Evolutionary conservation across 2,113 vertebrate species (phyloP).

Genomic region (Mus musculus): DNA sequence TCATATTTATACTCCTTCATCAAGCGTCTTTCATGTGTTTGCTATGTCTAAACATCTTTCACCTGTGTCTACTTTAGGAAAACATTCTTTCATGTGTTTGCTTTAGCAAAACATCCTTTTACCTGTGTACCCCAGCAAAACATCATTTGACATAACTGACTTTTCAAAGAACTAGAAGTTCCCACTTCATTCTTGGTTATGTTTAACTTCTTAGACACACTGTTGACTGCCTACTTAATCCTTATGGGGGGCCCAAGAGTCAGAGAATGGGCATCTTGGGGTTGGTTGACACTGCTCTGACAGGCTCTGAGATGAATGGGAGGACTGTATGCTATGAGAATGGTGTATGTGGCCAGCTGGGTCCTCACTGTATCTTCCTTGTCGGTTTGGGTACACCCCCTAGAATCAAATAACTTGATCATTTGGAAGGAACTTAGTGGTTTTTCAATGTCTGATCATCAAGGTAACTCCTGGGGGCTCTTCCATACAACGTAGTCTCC

Average conservation of each 20-base stretch:
- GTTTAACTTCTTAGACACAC: background rate
- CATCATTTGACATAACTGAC: too few species aligned
- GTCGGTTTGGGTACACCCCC: background rate
- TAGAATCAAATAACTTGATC: constrained; percentile 14
- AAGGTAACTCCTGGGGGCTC: background rate
- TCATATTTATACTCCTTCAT: too few species aligned
- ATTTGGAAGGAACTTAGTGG: background rate
- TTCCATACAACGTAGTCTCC: background rate
- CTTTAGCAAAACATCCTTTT: too few species aligned
- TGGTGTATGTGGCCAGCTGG: background rate
- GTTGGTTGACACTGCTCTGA: background rate
- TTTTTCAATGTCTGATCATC: constrained; percentile 30
- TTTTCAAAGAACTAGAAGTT: too few species aligned
- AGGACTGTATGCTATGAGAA: background rate
- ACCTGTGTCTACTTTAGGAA: too few species aligned
- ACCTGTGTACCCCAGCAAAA: too few species aligned
- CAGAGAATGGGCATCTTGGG: background rate
- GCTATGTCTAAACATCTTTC: too few species aligned
- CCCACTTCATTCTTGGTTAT: background rate
- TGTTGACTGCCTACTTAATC: background rate
- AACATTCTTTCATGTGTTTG: too few species aligned
- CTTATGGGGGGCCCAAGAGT: background rate
- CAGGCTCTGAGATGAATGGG: background rate
- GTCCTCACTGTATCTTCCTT: background rate
- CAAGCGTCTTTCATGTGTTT: too few species aligned